Percentiles rank a stretch among this genome's conserved stretches.
Evolutionary conservation across 2,797 vertebrate genomes (phyloP).

Genomic region (Vultur gryphus): DNA sequence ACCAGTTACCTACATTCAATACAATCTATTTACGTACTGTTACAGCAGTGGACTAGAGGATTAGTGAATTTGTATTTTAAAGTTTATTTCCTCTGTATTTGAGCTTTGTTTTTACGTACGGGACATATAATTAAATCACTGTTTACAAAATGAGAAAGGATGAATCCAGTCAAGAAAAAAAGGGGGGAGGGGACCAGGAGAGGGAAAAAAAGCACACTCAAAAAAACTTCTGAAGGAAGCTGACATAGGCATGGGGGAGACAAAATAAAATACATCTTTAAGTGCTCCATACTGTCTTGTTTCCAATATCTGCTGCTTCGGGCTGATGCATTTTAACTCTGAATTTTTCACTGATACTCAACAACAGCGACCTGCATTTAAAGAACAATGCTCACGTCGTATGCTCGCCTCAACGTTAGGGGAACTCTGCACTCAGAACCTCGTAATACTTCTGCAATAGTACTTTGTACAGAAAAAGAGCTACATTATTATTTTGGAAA

Average conservation of each 20-base stretch:
- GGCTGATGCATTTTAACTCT: not conserved
- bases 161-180: not conserved
- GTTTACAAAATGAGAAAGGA: not conserved
- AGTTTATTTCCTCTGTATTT: not conserved
- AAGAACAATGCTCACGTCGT: not conserved
- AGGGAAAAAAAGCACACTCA: not conserved
- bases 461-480: not conserved
- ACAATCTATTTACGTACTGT: not conserved
- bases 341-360: not conserved
- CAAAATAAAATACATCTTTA: not conserved
- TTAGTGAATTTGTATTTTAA: not conserved
- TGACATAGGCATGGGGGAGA: accelerated
- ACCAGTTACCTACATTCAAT: not conserved
- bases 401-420: accelerated
- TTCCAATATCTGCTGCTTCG: not conserved
- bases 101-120: not conserved
- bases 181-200: accelerated
- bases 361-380: accelerated
- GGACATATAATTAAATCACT: not conserved
- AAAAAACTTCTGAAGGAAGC: not conserved
- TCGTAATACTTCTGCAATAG: not conserved
- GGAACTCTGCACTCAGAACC: not conserved
- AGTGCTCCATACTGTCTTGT: not conserved
- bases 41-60: not conserved
- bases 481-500: not conserved